These are phyloP conservation scores for Oegoconia quadripuncta DNA, from an alignment of 2,888 invertebrate species.

Conservation along the genomic window DNA sequence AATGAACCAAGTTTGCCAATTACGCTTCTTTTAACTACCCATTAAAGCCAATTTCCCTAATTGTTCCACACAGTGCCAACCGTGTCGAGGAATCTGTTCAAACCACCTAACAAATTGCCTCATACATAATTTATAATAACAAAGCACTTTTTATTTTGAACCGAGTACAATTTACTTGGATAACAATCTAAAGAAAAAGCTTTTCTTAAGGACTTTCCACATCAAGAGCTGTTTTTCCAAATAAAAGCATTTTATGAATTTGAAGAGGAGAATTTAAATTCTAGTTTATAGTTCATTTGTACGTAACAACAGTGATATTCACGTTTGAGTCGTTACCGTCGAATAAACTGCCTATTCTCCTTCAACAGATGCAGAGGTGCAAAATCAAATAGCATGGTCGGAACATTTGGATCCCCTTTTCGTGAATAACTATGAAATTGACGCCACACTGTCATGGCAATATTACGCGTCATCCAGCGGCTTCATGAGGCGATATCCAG, in stretches of 20 bases:
- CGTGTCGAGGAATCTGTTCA: conserved; percentile 32
- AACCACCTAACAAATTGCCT: conserved; percentile 30
- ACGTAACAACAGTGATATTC: too few species aligned
- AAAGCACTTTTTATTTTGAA: conserved; percentile 20
- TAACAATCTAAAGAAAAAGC: conserved; percentile 14
- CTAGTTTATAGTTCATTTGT: too few species aligned
- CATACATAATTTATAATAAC: conserved; percentile 36
- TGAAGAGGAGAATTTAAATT: too few species aligned
- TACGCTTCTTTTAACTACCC: conserved; percentile 62
- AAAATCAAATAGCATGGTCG: conserved; percentile 96
- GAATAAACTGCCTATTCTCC: not conserved
- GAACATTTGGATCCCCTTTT: conserved; percentile 94
- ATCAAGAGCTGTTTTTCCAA: not conserved
- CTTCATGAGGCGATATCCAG: conserved; percentile 97
- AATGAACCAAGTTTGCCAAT: conserved; percentile 68
- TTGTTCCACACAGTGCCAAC: conserved; percentile 46
- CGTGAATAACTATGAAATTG: conserved; percentile 92
- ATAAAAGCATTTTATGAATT: not conserved
- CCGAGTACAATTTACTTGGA: conserved; percentile 14
- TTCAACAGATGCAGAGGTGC: conserved; percentile 84
- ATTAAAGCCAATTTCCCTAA: conserved; percentile 59
- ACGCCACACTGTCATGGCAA: conserved; percentile 98
- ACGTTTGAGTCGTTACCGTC: too few species aligned
- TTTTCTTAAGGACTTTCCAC: not conserved
- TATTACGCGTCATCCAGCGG: conserved; percentile 98